Evolutionary conservation across 2,888 invertebrate genomes (phyloP).

Genomic region (Hirtodrosophila confusa): DNA sequence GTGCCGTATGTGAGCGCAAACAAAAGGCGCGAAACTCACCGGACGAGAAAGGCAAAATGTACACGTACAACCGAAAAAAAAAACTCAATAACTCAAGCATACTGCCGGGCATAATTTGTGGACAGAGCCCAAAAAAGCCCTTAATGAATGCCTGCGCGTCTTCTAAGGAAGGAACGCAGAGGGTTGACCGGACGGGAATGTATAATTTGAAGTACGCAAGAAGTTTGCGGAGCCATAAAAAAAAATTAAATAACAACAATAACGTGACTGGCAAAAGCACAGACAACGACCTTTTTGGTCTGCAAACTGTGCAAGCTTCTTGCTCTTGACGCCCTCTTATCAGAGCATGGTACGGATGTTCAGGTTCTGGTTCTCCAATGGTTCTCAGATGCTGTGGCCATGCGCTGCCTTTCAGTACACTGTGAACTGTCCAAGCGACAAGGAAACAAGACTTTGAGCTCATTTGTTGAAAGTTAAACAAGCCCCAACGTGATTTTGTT

Average conservation of each 20-base stretch:
- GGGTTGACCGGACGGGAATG: slow-evolving; percentile 45
- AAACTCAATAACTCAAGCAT: slow-evolving; percentile 24
- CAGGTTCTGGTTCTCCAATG: slow-evolving; percentile 27
- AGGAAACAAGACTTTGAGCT: slow-evolving; percentile 30
- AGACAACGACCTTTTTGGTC: slow-evolving; percentile 28
- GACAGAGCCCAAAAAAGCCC: slow-evolving; percentile 39
- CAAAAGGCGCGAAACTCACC: slow-evolving; percentile 53
- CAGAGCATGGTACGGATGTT: slow-evolving; percentile 29
- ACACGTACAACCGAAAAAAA: slow-evolving; percentile 6
- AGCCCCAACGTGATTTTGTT: slow-evolving; percentile 13
- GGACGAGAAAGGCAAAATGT: slow-evolving; percentile 24
- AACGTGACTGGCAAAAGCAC: slow-evolving; percentile 45
- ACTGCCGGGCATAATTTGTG: slow-evolving; percentile 48
- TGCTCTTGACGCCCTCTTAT: slow-evolving; percentile 61
- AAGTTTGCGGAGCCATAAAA: slow-evolving; percentile 34
- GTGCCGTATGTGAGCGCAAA: slow-evolving; percentile 45
- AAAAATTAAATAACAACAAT: slow-evolving; percentile 24
- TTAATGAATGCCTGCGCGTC: slow-evolving; percentile 67
- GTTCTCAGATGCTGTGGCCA: slow-evolving; percentile 61
- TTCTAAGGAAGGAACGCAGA: slow-evolving; percentile 16
- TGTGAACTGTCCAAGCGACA: slow-evolving; percentile 61
- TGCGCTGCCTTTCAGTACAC: slow-evolving; percentile 60
- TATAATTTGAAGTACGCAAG: slow-evolving; percentile 66
- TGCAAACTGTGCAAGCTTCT: slow-evolving; percentile 47
- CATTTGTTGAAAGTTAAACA: slow-evolving; percentile 3